Percentiles rank a stretch among this genome's conserved stretches.
Evolutionary conservation across 2,113 vertebrate species (phyloP).

Genomic region (Ictalurus punctatus): DNA sequence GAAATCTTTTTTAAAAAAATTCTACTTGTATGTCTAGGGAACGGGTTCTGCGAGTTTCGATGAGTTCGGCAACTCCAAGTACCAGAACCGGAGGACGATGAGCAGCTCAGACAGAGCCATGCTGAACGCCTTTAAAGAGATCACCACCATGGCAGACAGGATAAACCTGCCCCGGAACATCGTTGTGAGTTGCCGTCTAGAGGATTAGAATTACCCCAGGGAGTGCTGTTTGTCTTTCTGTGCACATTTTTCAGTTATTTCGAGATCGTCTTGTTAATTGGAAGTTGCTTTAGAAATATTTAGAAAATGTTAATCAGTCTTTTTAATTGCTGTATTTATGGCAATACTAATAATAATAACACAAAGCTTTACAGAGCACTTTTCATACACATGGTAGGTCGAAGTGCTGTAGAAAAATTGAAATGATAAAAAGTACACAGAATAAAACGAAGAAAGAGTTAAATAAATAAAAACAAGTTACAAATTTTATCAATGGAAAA

Average conservation of each 20-base stretch:
- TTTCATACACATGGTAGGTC: no score
- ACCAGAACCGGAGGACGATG: conserved; percentile 97
- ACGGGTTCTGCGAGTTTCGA: conserved; percentile 98
- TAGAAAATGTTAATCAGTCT: no score
- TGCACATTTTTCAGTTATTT: neutral
- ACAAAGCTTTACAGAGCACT: no score
- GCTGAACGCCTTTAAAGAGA: conserved; percentile 99
- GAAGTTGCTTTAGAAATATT: neutral
- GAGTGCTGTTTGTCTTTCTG: neutral
- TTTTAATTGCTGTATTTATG: no score
- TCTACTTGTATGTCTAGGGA: conserved; percentile 71
- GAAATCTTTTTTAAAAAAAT: neutral
- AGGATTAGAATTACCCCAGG: neutral
- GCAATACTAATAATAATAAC: no score
- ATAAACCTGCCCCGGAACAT: conserved; percentile 99
- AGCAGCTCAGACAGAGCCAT: conserved; percentile 97
- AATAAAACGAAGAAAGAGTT: neutral
- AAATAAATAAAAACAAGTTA: neutral
- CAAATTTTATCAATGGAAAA: neutral
- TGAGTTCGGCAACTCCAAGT: conserved; percentile 97
- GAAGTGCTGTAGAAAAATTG: no score
- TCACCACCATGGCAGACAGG: conserved; percentile 97
- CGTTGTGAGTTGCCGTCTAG: conserved; percentile 79
- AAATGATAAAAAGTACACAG: neutral
- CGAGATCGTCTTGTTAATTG: neutral